Conservation (phyloP, 2,113 vertebrate genomes). For the Monarcha castaneiventris region DNA sequence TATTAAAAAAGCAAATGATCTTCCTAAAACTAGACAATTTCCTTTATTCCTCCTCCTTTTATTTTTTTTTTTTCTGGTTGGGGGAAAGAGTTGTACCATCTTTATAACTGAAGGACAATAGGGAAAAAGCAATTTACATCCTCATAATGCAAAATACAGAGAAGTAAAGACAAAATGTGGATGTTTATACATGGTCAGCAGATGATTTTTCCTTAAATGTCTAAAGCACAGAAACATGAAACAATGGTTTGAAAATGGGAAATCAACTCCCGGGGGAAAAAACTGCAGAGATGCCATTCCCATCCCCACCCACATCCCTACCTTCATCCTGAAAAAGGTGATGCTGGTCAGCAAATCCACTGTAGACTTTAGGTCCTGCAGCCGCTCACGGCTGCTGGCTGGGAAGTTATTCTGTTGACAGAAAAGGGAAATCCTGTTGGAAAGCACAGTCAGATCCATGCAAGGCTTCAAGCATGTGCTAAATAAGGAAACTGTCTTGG, state of each 20-base stretch:
- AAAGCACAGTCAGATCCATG: constrained; percentile 17
- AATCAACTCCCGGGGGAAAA: neutral
- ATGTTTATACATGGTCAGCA: neutral
- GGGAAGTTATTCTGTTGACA: constrained; percentile 93
- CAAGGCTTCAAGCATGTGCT: neutral
- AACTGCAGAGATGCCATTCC: neutral
- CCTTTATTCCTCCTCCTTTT: neutral
- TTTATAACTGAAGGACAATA: neutral
- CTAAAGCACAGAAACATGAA: neutral
- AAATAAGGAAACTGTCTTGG: constrained; percentile 39
- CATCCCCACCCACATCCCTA: constrained; percentile 40
- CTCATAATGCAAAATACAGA: neutral
- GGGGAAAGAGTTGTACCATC: neutral
- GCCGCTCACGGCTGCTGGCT: constrained; percentile 89
- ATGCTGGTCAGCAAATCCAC: constrained; percentile 98
- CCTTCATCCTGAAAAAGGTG: constrained; percentile 99
- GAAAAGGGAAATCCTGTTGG: constrained; percentile 38
- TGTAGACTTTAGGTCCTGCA: constrained; percentile 96
- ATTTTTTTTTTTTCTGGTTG: neutral
- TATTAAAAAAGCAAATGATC: neutral
- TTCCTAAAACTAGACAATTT: neutral
- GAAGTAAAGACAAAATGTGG: neutral
- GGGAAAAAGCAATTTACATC: neutral
- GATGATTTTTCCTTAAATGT: neutral
- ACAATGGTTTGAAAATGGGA: neutral